These are phyloP conservation scores for Sycophila texana DNA, from an alignment of 2,888 invertebrate species.

Conservation along the genomic window DNA sequence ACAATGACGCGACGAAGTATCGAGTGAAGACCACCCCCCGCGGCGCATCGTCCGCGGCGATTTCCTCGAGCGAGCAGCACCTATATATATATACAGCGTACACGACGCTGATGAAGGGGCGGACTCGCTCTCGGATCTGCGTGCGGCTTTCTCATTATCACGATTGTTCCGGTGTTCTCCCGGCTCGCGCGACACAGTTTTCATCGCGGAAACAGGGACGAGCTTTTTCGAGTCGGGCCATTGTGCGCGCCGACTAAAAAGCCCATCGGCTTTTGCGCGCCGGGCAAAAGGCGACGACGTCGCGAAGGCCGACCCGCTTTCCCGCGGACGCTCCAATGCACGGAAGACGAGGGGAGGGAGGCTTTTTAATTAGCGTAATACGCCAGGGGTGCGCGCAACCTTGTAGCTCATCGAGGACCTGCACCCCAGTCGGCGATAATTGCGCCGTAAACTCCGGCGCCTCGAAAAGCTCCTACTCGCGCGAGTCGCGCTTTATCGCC, in stretches of 20 bases:
- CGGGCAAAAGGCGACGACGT: not conserved
- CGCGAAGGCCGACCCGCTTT: not conserved
- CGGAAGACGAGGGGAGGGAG: not conserved
- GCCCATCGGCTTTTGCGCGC: conserved; percentile 3
- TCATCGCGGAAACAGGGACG: conserved; percentile 54
- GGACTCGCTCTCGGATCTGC: not conserved
- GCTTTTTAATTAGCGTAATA: conserved; percentile 51
- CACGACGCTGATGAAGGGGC: too few relatives aligned
- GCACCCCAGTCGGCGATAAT: not conserved
- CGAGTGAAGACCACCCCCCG: too few relatives aligned
- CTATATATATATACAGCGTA: too few relatives aligned
- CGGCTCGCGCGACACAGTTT: conserved; percentile 68
- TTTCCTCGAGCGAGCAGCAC: conserved; percentile 15
- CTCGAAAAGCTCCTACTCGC: too few relatives aligned
- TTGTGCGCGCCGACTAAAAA: conserved; percentile 22
- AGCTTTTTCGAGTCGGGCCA: conserved; percentile 25
- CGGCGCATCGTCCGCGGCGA: not conserved
- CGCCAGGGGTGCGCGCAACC: conserved; percentile 3
- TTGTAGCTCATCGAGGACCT: not conserved
- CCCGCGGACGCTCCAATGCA: not conserved
- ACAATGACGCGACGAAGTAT: too few relatives aligned
- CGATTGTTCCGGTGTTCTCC: conserved; percentile 67
- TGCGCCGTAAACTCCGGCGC: too few relatives aligned
- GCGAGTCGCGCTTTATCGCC: not conserved
- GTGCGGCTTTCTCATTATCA: conserved; percentile 73